These are phyloP conservation scores for Tetragnatha montana DNA, from an alignment of 2,888 invertebrate genomes.

Conservation along the genomic window DNA sequence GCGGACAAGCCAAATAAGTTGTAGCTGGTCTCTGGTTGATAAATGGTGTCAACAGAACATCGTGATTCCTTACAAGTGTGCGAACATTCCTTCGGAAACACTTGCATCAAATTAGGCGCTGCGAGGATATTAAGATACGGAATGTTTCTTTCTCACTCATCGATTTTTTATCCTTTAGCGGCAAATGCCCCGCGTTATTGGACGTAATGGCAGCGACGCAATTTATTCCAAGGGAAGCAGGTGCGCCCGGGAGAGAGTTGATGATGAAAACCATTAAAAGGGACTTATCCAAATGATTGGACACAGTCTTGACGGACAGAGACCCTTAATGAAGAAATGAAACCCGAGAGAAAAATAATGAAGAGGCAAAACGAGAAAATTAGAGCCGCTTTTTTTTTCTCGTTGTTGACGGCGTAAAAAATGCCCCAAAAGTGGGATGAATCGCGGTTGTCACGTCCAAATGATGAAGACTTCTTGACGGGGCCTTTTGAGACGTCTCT, in stretches of 20 bases:
- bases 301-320: conserved; percentile 45
- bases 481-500: background rate
- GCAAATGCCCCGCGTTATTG: background rate
- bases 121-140: background rate
- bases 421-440: conserved; percentile 11
- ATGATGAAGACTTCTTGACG: background rate
- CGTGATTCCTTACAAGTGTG: background rate
- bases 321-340: conserved; percentile 44
- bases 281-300: conserved; percentile 54
- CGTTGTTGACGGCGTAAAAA: background rate
- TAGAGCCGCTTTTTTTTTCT: background rate
- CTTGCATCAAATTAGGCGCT: background rate
- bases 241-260: conserved; percentile 17
- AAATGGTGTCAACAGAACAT: too few relatives aligned
- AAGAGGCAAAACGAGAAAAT: background rate
- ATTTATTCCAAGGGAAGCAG: conserved; percentile 29
- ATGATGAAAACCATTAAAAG: conserved; percentile 56
- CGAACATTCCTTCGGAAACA: background rate
- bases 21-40: too few relatives aligned
- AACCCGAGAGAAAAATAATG: conserved; percentile 10
- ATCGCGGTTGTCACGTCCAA: conserved; percentile 12
- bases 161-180: background rate
- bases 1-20: too few relatives aligned
- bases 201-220: conserved; percentile 34
- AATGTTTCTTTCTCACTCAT: conserved; percentile 12